Percentiles rank a stretch among this genome's conserved stretches.
phyloP scores from a whole-genome alignment of 64 coral and sea anemone genomes.

The Astreopora myriophthalma region DNA sequence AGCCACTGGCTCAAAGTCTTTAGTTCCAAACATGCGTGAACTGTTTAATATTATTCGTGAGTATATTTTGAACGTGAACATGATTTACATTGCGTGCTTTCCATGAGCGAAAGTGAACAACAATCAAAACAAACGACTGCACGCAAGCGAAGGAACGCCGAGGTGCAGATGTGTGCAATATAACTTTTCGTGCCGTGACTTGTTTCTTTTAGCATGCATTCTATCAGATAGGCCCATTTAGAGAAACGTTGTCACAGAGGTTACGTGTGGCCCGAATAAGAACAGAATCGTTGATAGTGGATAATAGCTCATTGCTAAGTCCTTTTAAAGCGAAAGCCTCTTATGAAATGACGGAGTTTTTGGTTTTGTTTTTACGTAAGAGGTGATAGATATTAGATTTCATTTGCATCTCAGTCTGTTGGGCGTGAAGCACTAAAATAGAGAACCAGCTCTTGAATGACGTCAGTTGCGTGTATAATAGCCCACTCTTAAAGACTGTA shows the following conservation, averaged over 20 bases:
- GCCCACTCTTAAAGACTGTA: neutral
- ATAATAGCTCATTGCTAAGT: neutral
- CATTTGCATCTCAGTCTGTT: neutral
- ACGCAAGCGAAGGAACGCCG: conserved; percentile 30
- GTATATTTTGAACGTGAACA: neutral
- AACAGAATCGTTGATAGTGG: neutral
- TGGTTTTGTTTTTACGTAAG: conserved; percentile 27
- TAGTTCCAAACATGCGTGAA: neutral
- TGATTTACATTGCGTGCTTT: conserved; percentile 32
- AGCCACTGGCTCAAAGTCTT: neutral
- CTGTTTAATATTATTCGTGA: neutral
- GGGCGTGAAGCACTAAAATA: neutral
- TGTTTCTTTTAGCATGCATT: neutral
- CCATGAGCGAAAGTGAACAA: neutral
- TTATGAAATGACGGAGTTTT: neutral
- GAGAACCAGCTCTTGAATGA: neutral
- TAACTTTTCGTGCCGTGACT: conserved; percentile 12
- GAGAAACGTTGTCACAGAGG: neutral
- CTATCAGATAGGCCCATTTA: neutral
- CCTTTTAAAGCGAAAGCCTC: neutral
- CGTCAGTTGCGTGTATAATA: conserved; percentile 9
- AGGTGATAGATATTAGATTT: conserved; percentile 2
- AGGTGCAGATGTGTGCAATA: neutral
- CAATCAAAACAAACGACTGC: conserved; percentile 61
- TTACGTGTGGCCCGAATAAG: conserved; percentile 1